Base-by-base conservation (phyloP, 2,888 invertebrate species). In the Antheraea assamensis region DNA sequence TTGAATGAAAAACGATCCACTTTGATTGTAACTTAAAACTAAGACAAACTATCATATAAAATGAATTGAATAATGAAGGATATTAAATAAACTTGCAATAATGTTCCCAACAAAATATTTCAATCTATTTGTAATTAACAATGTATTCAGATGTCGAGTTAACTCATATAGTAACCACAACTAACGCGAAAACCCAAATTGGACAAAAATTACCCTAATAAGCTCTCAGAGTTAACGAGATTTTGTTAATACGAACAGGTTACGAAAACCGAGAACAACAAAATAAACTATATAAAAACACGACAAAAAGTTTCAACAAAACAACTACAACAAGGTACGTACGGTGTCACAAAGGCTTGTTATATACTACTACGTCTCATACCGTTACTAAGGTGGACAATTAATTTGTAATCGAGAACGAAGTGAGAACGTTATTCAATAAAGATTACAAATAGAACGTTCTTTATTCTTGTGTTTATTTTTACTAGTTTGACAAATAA, bases 301-400 rank as follows among this genome's bases (percentile, higher is more conserved):
- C n/a, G 35, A 68, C 24, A 31, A 15, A 68, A 68, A 35, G 35
- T 68, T 35, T 21, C n/a, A 68, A 68, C 68, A 68, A 68, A 66
- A 27, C 27, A 61, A 64, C 35, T 68, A 68, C 68, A 35, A 17
- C 35, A n/a, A 68, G 68, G 68, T 68, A 68, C 31, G 35, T 68
- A 35, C 35, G n/a, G 35, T 68, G n/a, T 68, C 68, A 68, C 68
- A 68, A 68, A 68, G 68, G 68, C 35, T 35, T 64, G 61, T 68
- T 68, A 68, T 66, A 21, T n/a, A 8, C 42, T 68, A 68, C 3
- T 3, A 35, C 31, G 21, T n/a, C 35, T 35, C 5, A 30, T 35
- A n/a, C 68, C 68, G 10, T 35, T 68, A 68, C 68, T 68, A 68
- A 68, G 68, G 68, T 68, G 13, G n/a, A 68, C 35, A 68, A 68